Base-by-base conservation (phyloP, 2,113 vertebrate genomes). In the Cranoglanis bouderius region DNA sequence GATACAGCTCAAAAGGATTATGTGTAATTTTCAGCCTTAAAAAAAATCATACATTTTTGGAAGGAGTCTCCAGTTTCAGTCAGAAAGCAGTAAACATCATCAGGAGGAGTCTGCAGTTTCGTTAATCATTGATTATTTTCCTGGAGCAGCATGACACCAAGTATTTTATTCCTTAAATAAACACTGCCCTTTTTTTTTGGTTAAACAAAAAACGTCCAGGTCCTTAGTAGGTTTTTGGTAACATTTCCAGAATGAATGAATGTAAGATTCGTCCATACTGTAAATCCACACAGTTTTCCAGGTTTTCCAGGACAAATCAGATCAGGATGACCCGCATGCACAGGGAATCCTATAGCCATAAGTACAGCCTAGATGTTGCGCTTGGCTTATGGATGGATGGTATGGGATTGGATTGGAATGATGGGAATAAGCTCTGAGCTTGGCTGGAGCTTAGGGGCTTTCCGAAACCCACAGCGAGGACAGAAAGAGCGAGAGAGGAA, bases 381-480 rank as follows among this genome's bases (percentile, higher is more conserved):
- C 19, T 82, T 59, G 80, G 80, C 32, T 59, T 24, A 8, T 43
- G 82, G 57, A 83, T 59, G 55, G 53, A 59, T 63, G 57, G 57
- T 43, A 84, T n/a, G 14, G 82, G 24, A 63, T 84, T 63, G 55
- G 43, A 74, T 46, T 40, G 16, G 46, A 63, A 87, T 87, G 77
- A 85, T 63, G 13, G 53, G 70, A 84, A 57, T 51, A 53, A 61
- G 67, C 18, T 46, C 10, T 12, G 40, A 35, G 80, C 80, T 82
- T 21, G 53, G 80, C 6, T 67, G 77, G 53, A 82, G 70, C n/a
- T 88, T 46, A 51, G 84, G 84, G 85, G 88, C 35, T 90, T 90
- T 89, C 87, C 81, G 46, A 84, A 84, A 46, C 26, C 26, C 29
- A 29, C 16, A 75, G 82, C n/a, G 43, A 51, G 51, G 84, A 85